Percentiles rank a stretch among this genome's conserved stretches.
Conservation (phyloP, 2,888 invertebrate species). For the Arrhopalites spinosus region DNA sequence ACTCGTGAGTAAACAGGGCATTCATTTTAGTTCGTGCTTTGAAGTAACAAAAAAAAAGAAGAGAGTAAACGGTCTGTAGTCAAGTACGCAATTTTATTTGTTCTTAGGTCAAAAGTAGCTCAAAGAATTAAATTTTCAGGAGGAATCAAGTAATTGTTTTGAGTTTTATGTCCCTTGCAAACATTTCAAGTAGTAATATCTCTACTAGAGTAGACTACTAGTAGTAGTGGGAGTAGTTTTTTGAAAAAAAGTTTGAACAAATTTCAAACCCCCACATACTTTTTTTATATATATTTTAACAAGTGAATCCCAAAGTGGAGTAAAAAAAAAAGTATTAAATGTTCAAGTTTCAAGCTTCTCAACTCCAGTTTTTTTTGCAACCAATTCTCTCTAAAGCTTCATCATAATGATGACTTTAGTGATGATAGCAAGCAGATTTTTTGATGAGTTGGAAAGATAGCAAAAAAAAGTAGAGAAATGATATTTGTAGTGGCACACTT, state of each 20-base stretch:
- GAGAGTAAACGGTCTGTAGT: not conserved
- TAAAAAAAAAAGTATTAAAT: conserved; percentile 20
- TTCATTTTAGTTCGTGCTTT: not conserved
- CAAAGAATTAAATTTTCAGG: conserved; percentile 3
- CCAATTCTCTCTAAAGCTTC: conserved; percentile 5
- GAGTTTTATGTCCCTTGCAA: conserved; percentile 3
- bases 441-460: not conserved
- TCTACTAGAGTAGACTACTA: no score
- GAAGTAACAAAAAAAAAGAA: not conserved
- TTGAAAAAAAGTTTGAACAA: not conserved
- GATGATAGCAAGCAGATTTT: conserved; percentile 15
- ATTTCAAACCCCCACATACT: not conserved
- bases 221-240: not conserved
- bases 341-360: conserved; percentile 2
- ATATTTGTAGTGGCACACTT: no score
- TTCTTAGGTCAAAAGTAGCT: not conserved
- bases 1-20: not conserved
- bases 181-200: no score
- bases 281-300: not conserved
- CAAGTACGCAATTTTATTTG: not conserved
- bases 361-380: no score
- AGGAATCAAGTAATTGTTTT: not conserved
- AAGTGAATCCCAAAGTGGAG: not conserved
- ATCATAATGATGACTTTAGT: conserved; percentile 28
- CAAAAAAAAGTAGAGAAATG: no score